Evolutionary conservation across 1,140 invertebrate species (phyloP), one percentile per base, ranked within the genome.

Genomic region (Heliconius nattereri): DNA sequence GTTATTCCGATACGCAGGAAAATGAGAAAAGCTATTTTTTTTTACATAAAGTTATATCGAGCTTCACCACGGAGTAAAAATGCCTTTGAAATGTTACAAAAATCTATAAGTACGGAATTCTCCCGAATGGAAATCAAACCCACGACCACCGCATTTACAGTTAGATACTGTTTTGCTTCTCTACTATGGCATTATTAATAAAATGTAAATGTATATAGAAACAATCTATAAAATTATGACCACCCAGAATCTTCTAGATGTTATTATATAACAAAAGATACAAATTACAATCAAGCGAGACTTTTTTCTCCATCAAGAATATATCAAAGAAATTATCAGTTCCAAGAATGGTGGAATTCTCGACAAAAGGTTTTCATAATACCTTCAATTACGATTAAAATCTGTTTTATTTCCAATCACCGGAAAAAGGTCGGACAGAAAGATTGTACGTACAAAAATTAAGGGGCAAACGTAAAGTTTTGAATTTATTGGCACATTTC

Each of bases 371-470:
- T 66, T 66, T 66, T 66, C 60, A 66, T 66, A 66, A 66, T 26
- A 66, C 60, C 23, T 66, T 13, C 60, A 66, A 66, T 26, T 26
- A 66, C 60, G 60, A 66, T 66, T 66, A 66, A 66, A 66, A 66
- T 29, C 60, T 66, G 60, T 29, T 66, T 66, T 66, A 66, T 26
- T 66, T 66, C 60, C 60, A 66, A 66, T 66, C n/a, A 13, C 23
- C n/a, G 23, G 60, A 66, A 66, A 66, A 66, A 66, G 23, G 60
- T 66, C 60, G n/a, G 60, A 66, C 23, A 66, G 0, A 66, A 66
- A 66, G n/a, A 26, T 66, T 66, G 60, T 66, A 66, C 60, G 60
- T 66, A 66, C 60, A 66, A 66, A 66, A 66, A 66, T 66, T 66
- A 66, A 66, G 60, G 54, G 60, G n/a, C 23, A 26, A 66, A 66